phyloP scores from a whole-genome alignment of 2,113 vertebrate genomes.

The Polyodon spathula region DNA sequence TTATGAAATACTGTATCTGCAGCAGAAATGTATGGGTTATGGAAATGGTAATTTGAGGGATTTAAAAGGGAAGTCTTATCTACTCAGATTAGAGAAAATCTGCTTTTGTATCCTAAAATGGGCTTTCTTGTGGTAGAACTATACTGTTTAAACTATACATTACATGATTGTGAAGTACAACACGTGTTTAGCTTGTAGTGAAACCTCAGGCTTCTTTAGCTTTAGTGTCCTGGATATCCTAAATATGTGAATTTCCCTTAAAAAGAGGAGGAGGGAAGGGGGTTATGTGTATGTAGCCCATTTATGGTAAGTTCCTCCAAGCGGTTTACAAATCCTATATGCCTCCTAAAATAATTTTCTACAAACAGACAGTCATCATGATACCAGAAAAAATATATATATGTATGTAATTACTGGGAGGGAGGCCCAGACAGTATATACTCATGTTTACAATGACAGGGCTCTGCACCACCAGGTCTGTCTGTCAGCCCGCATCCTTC shows the following conservation, averaged over 20 bases:
- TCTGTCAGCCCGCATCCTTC: background rate
- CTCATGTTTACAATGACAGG: background rate
- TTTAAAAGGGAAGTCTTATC: background rate
- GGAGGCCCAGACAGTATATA: conserved; percentile 6
- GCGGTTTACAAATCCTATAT: background rate
- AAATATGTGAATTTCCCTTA: background rate
- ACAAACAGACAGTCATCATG: background rate
- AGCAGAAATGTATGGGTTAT: too few species aligned
- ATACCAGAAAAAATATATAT: background rate
- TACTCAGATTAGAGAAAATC: background rate
- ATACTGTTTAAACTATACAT: background rate
- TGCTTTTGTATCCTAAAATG: background rate
- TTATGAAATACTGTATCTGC: too few species aligned
- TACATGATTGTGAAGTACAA: background rate
- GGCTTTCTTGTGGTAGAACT: background rate
- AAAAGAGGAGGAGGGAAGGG: background rate
- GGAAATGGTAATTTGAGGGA: background rate
- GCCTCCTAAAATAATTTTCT: background rate
- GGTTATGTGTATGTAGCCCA: background rate
- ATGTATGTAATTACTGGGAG: conserved; percentile 7
- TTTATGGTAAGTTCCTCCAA: conserved; percentile 5
- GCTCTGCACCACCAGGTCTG: background rate
- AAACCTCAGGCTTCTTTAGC: conserved; percentile 1
- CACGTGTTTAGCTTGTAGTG: background rate
- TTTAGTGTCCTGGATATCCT: background rate